Percentiles rank a stretch among this genome's conserved stretches.
Conservation (phyloP, 2,888 invertebrate species). For the Cryptops parisi region DNA sequence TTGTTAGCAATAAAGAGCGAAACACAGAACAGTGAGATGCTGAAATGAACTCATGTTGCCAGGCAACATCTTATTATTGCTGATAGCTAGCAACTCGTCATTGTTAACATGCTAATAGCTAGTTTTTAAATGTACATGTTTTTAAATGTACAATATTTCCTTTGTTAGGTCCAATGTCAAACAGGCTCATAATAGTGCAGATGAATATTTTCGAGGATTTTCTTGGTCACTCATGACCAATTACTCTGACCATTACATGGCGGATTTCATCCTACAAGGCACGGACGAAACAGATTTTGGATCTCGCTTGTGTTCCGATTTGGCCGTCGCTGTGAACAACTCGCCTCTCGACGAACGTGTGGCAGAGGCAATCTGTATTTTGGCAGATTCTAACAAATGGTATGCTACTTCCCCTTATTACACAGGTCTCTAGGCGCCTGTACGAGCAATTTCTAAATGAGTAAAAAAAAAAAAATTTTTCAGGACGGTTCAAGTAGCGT, state of each 20-base stretch:
- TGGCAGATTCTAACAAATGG: constrained; percentile 69
- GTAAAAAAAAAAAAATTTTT: too few relatives aligned
- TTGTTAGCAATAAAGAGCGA: too few relatives aligned
- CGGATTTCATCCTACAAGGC: constrained; percentile 35
- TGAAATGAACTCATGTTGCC: too few relatives aligned
- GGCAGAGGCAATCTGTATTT: constrained; percentile 64
- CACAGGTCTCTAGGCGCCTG: too few relatives aligned
- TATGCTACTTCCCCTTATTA: constrained; percentile 34
- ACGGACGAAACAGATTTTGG: constrained; percentile 28
- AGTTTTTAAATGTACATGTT: too few relatives aligned
- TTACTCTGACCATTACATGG: constrained; percentile 30
- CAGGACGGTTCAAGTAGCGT: constrained; percentile 21
- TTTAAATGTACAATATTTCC: too few relatives aligned
- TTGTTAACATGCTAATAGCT: too few relatives aligned
- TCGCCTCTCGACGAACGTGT: constrained; percentile 44
- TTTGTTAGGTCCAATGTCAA: constrained; percentile 14
- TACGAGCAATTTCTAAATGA: too few relatives aligned
- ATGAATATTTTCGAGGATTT: constrained; percentile 28
- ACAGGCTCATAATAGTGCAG: constrained; percentile 12
- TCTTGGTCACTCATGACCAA: constrained; percentile 32
- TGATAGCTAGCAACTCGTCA: too few relatives aligned
- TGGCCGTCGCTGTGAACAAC: constrained; percentile 27
- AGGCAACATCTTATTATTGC: too few relatives aligned
- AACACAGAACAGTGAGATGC: too few relatives aligned
- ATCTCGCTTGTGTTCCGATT: constrained; percentile 27